Evolutionary conservation across 2,888 invertebrate genomes (phyloP), one percentile per base, ranked within the genome.

Genomic region (Diarsia dahlii): DNA sequence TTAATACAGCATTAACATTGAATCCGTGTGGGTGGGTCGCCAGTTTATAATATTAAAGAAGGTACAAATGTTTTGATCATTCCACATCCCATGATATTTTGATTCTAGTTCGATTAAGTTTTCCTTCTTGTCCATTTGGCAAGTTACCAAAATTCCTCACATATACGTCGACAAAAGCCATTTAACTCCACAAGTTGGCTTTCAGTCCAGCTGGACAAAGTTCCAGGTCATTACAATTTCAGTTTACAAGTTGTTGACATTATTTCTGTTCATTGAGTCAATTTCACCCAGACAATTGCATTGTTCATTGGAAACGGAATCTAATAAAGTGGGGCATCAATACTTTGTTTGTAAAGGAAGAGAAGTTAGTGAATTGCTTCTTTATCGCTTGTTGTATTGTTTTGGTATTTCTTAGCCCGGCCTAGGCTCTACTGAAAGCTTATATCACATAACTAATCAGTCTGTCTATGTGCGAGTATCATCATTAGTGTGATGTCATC

Each of bases 191-290:
- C 58, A 80, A 80, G 68, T 46, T 76, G n/a, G 64, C 34, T n/a
- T 50, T 50, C 45, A 52, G 46, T 62, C 23, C n/a, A 65, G 18
- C 52, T 34, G 52, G 67, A 48, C 15, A 46, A 71, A 60, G 46
- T 76, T 80, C 13, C 20, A n/a, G n/a, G 13, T 34, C 56, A 68
- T 63, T 76, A 56, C 71, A 56, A 68, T 63, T 78, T 63, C 71
- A 56, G 70, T 67, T 50, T 56, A 71, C 70, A 66, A 66, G 45
- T 65, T 65, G 68, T 71, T 69, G 60, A 45, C 60, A 66, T 68
- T 62, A 60, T 65, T 28, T 69, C 56, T 23, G 58, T 67, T 71
- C 52, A 67, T 71, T 54, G 50, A 4, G 50, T 45, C 66, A 45
- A 56, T 62, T 79, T 64, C 23, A 15, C n/a, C 9, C 50, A 75